Base-by-base conservation (phyloP, 2,888 invertebrate species). In the Cerceris ruficornis region DNA sequence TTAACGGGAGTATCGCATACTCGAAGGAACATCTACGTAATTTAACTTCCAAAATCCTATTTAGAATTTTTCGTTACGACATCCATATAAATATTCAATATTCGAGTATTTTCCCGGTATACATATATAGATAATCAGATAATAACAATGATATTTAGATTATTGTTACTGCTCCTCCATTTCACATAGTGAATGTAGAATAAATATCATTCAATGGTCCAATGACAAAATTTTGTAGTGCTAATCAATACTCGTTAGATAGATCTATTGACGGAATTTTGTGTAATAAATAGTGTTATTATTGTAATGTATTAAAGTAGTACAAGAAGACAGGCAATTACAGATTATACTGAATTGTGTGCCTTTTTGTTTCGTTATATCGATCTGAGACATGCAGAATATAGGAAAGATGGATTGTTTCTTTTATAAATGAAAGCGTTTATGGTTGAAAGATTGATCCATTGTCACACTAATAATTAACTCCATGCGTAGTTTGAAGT, bases 391-490 rank as follows among this genome's bases (percentile, higher is more conserved):
- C 78, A 70, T 80, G 74, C 79, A 79, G 74, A 86, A 81, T 81
- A 80, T 86, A 85, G 80, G 84, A 83, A 87, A 84, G 84, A 87
- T 88, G 86, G 86, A 89, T 87, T 90, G 88, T 88, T 84, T 86
- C 78, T 84, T 85, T 86, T 87, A 80, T 85, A 85, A 88, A 67
- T 68, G 71, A 87, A 82, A 86, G 81, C 72, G 77, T 86, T 88
- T 87, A 87, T 83, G 83, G 80, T 89, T 88, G 77, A 86, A 88
- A 75, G 84, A 88, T 90, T 89, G 88, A 86, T 86, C 86, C 87
- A 88, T 88, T 84, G 89, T 86, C 79, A 86, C 86, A 86, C 88
- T 84, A 81, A 77, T 73, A 67, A 42, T 75, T 67, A 80, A 75
- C 58, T 61, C 64, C 49, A 62, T 62, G 14, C 55, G 49, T 50